Conservation (phyloP, 2,113 vertebrate genomes). For the Alaudala cheleensis region DNA sequence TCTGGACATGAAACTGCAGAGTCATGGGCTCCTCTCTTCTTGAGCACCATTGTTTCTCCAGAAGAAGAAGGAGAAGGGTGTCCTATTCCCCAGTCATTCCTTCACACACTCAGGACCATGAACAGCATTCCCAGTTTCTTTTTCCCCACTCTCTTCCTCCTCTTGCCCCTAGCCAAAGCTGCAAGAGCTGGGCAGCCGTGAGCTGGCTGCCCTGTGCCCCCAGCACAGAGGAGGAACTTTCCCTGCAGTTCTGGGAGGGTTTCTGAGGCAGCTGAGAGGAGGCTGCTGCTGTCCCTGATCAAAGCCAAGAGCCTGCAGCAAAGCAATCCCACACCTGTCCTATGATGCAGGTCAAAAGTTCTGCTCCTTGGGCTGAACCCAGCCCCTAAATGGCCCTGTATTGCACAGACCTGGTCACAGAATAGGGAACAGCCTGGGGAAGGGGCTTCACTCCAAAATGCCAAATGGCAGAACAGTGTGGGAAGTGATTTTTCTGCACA, state of each 20-base stretch:
- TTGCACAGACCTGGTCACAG: not conserved
- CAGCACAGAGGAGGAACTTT: not conserved
- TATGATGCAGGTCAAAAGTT: rapidly evolving
- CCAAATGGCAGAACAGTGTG: rapidly evolving
- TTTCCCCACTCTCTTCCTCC: not conserved
- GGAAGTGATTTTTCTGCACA: not conserved
- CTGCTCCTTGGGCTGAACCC: not conserved
- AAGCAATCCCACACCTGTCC: not conserved
- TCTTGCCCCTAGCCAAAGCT: not conserved
- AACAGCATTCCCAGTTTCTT: not conserved
- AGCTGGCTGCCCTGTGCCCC: not conserved
- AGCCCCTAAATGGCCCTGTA: not conserved
- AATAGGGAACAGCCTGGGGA: rapidly evolving
- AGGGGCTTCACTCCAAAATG: not conserved
- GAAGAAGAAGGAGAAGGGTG: not conserved
- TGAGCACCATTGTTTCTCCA: not conserved
- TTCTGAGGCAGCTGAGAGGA: not conserved
- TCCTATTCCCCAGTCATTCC: not conserved
- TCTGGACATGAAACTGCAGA: not conserved
- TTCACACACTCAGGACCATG: not conserved
- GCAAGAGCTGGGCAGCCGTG: rapidly evolving
- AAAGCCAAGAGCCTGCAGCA: not conserved
- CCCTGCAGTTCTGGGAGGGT: not conserved
- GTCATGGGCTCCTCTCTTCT: not conserved
- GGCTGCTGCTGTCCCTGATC: not conserved